Evolutionary conservation across 2,888 invertebrate genomes (phyloP).

Genomic region (Hesperia comma): DNA sequence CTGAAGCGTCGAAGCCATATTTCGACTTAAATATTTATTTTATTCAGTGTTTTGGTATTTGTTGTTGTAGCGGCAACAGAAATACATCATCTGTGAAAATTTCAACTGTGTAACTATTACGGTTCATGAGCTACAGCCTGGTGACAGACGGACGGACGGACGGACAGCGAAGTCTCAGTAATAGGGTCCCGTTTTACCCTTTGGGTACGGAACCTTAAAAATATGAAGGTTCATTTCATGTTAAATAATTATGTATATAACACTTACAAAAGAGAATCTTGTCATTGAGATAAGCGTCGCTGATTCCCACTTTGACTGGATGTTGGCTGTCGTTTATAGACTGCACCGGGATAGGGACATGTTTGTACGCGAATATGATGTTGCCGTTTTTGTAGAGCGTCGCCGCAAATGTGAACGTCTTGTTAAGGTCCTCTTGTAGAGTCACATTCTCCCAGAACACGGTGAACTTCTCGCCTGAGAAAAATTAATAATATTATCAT

Average conservation of each 20-base stretch:
- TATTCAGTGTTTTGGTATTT: too few relatives aligned
- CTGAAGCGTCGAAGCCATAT: too few relatives aligned
- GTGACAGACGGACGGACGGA: too few relatives aligned
- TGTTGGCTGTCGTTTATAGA: conserved; percentile 93
- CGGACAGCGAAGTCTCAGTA: too few relatives aligned
- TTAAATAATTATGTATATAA: neutral
- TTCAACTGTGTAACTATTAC: too few relatives aligned
- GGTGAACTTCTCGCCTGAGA: conserved; percentile 87
- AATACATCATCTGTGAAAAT: too few relatives aligned
- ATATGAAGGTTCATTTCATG: too few relatives aligned
- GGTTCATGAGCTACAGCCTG: too few relatives aligned
- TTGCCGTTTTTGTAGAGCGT: conserved; percentile 94
- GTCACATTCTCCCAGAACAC: conserved; percentile 97
- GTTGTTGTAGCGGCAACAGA: too few relatives aligned
- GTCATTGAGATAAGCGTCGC: conserved; percentile 98
- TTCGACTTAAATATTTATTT: too few relatives aligned
- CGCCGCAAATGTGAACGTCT: conserved; percentile 94
- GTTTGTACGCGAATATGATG: conserved; percentile 95
- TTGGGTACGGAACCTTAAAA: too few relatives aligned
- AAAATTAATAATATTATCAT: neutral
- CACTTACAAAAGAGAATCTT: conserved; percentile 92
- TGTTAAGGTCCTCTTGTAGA: conserved; percentile 89
- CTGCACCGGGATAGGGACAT: conserved; percentile 90
- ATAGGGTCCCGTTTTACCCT: too few relatives aligned
- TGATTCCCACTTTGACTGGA: conserved; percentile 98